Evolutionary conservation across 2,113 vertebrate species (phyloP), one percentile per base, ranked within the genome.

Genomic region (Chloebia gouldiae): DNA sequence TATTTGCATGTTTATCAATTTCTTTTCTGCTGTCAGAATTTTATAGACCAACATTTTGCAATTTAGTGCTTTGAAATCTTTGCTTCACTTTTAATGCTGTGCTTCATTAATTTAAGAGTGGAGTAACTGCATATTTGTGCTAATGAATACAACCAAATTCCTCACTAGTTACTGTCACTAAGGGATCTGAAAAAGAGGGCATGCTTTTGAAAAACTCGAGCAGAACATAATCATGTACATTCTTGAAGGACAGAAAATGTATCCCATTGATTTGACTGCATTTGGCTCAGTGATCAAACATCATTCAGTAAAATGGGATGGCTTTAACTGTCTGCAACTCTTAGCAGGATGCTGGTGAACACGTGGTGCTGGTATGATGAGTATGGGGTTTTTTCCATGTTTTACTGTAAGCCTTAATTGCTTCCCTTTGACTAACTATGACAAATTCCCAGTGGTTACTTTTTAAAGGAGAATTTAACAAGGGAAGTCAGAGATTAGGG

Each of bases 341-440:
- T 23, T 10, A 82, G 33, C 42, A 63, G 31, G 25, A 17, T 23
- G 23, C 35, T 65, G 30, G 71, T 9, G 57, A 44, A 56, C 24
- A 56, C 0, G 0, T 13, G 11, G 6, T 13, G 22, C 30, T 76
- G 50, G 7, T 31, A 31, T 40, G 39, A 45, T 7, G 5, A 59
- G 1, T 5, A 7, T 5, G 39, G n/a, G 5, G 8, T 0, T 1
- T 44, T 50, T 57, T 30, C 45, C 40, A 20, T 22, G 10, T 40
- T 81, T 66, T 72, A 35, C 23, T 72, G 16, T 11, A 50, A 37
- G 64, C 15, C 21, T 53, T 42, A 42, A 35, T 27, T 59, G n/a
- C 3, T 64, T 63, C 68, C 31, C 57, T 49, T 18, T 25, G 15
- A 85, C 31, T 44, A 40, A 53, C 17, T 25, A 13, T 10, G 56